Base-by-base conservation (phyloP, 2,888 invertebrate species). In the Amphipyra tragopoginis region DNA sequence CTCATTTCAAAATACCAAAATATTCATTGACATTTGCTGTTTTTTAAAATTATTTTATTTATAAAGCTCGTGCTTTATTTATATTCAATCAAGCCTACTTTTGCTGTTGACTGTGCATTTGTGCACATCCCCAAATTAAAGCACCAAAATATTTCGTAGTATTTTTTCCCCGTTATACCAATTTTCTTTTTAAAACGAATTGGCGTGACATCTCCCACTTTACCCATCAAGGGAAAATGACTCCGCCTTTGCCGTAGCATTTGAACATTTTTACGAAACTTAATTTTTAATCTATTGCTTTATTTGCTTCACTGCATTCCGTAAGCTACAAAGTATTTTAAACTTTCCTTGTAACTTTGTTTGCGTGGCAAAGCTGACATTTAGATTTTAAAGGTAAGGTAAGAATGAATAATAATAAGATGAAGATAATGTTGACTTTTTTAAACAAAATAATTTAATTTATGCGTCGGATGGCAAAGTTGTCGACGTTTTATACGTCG, bases 151-250 rank as follows among this genome's bases (percentile, higher is more conserved):
- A 47, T 36, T 15, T 7, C 8, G 11, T 5, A 42, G 15, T 21
- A 40, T 45, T 53, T 44, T 6, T 36, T 10, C 26, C 40, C 33
- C 5, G 21, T 26, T 34, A 7, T 38, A 63, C 33, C 33, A 21
- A 50, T 51, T 48, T 42, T 29, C 44, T 50, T 65, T 69, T 69
- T 62, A 47, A 66, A 53, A 54, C 51, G 45, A 49, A 68, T 50
- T 77, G 45, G 65, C 77, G 73, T 77, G 75, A 55, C 59, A 48
- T 60, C 53, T 70, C 44, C 65, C 60, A 75, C 58, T 77, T 68
- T 68, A 48, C 47, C 66, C 53, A 60, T 66, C 66, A 63, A 44
- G 53, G 50, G 21, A 48, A 54, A 62, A 63, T 54, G 47, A 51
- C 51, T 51, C 4, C 34, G 49, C 13, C 43, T 29, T 5, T 7